Evolutionary conservation across 2,888 invertebrate genomes (phyloP).

Genomic region (Laothoe populi): DNA sequence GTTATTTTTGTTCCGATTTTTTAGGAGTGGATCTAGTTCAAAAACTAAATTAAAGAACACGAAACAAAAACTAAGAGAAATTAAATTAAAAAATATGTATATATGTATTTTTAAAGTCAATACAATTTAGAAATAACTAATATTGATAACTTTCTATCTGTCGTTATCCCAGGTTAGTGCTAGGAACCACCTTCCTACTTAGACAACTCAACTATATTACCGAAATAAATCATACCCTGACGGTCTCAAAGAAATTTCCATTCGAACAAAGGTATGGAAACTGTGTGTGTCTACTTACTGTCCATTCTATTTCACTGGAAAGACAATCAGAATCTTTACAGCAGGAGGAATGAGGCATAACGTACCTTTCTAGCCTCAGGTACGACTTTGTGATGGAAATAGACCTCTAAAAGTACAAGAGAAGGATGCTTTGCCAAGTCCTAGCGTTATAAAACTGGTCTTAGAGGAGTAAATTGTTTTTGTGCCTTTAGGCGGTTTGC

Average conservation of each 20-base stretch:
- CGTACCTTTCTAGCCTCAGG: constrained; percentile 58
- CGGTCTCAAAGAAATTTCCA: constrained; percentile 2
- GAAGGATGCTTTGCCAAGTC: constrained; percentile 59
- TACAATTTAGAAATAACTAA: no score
- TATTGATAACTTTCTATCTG: no score
- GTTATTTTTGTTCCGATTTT: no score
- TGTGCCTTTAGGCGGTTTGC: constrained; percentile 70
- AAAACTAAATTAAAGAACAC: no score
- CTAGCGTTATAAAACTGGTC: constrained; percentile 62
- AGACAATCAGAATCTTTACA: constrained; percentile 49
- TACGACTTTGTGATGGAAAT: constrained; percentile 73
- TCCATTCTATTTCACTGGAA: constrained; percentile 19
- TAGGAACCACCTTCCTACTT: no score
- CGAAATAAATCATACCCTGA: no score
- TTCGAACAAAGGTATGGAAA: constrained; percentile 21
- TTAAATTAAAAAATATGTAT: no score
- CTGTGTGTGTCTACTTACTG: constrained; percentile 32
- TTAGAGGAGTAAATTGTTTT: constrained; percentile 80
- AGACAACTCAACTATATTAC: not conserved
- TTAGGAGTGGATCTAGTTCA: no score
- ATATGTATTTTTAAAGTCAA: no score
- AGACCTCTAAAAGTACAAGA: constrained; percentile 62
- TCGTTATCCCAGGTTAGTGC: not conserved
- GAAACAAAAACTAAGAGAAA: no score
- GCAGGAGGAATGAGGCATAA: constrained; percentile 45